Percentiles rank a stretch among this genome's conserved stretches.
Conservation (phyloP, 2,797 vertebrate species). For the Graptemys geographica region DNA sequence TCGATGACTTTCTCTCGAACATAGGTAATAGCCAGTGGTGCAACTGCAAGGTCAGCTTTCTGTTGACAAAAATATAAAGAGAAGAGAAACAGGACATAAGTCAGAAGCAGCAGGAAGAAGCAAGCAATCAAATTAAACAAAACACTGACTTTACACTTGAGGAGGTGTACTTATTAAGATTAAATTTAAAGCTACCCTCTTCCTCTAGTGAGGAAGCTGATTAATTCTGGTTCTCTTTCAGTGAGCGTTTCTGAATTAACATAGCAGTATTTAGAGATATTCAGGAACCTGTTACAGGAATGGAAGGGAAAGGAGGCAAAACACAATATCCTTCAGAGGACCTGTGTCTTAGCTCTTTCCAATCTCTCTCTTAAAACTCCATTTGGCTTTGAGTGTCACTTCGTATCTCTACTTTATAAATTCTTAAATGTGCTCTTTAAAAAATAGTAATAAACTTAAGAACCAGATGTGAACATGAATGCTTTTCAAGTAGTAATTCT, state of each 20-base stretch:
- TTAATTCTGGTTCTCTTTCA: constrained; percentile 60
- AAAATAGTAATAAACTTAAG: background rate
- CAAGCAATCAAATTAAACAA: constrained; percentile 85
- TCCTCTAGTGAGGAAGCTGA: background rate
- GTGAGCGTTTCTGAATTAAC: background rate
- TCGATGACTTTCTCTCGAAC: constrained; percentile 99
- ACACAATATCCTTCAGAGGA: background rate
- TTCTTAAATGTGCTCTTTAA: background rate
- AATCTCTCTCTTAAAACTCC: background rate
- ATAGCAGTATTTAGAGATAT: background rate
- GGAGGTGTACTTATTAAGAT: constrained; percentile 69
- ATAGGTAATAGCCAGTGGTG: constrained; percentile 97
- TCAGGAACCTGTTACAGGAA: background rate
- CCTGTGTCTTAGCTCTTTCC: background rate
- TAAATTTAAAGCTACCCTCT: constrained; percentile 77
- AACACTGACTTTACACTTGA: constrained; percentile 81
- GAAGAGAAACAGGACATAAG: constrained; percentile 75
- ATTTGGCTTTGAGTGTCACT: background rate
- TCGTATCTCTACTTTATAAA: background rate
- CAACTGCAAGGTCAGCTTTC: constrained; percentile 99
- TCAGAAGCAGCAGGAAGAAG: constrained; percentile 79
- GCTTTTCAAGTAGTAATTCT: background rate
- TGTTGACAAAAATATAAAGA: constrained; percentile 88
- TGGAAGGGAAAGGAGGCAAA: constrained; percentile 16
- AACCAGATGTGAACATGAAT: background rate